phyloP scores from a whole-genome alignment of 2,113 vertebrate species.

The Rostratula benghalensis region DNA sequence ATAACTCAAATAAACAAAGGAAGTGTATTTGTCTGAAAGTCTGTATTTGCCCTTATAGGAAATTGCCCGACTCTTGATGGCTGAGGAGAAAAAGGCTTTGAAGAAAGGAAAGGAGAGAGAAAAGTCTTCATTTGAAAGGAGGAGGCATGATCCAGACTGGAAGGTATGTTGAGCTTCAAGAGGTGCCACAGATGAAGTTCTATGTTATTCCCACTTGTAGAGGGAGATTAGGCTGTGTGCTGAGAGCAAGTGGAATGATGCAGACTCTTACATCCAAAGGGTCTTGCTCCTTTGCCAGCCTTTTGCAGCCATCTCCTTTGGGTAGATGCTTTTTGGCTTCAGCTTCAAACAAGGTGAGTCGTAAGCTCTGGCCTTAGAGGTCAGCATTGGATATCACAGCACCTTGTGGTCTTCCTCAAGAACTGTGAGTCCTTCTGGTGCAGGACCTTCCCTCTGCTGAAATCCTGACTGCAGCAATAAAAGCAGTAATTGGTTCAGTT shows the following conservation, averaged over 20 bases:
- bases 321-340: not conserved
- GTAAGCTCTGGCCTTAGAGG: not conserved
- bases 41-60: slow-evolving; percentile 76
- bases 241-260: not conserved
- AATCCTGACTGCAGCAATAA: not conserved
- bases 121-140: slow-evolving; percentile 80
- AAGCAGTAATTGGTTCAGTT: not conserved
- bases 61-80: slow-evolving; percentile 90
- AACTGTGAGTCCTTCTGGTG: not conserved
- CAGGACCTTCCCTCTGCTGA: not conserved
- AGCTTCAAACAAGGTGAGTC: not conserved
- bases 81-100: slow-evolving; percentile 89
- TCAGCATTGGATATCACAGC: not conserved
- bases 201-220: not conserved
- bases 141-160: slow-evolving; percentile 81
- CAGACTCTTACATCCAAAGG: not conserved
- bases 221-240: not conserved
- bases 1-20: not conserved
- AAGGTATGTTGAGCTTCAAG: slow-evolving; percentile 75
- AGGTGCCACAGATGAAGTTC: not conserved
- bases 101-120: slow-evolving; percentile 84
- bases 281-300: not conserved
- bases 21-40: not conserved
- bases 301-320: not conserved
- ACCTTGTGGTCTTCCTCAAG: not conserved